A percentile compares a stretch with the other conserved stretches of the same genome.
Conservation (phyloP, 1,140 invertebrate species). For the Cotesia glomerata region DNA sequence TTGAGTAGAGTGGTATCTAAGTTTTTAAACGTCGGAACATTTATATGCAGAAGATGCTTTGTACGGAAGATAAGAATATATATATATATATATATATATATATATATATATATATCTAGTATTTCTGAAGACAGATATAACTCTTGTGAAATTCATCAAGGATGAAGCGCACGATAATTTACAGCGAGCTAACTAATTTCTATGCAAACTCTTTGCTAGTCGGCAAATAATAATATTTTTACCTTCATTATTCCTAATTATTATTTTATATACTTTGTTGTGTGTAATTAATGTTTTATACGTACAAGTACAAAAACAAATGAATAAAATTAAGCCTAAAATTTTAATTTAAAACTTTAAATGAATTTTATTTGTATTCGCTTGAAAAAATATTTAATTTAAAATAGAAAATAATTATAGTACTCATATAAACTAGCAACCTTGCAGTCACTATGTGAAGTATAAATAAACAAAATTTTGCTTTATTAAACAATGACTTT, state of each 20-base stretch:
- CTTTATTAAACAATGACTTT: no score
- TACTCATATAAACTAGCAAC: no score
- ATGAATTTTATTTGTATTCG: no score
- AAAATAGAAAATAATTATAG: no score
- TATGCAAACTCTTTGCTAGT: slow-evolving; percentile 30
- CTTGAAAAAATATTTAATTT: no score
- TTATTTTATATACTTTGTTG: no score
- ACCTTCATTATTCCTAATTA: neutral
- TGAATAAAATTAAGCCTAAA: no score
- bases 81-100: neutral
- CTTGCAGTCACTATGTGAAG: no score
- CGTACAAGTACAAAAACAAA: no score
- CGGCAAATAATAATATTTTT: slow-evolving; percentile 18
- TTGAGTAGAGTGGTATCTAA: neutral
- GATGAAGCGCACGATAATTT: slow-evolving; percentile 28
- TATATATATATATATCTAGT: neutral
- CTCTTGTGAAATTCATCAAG: slow-evolving; percentile 36
- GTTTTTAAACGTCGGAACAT: neutral
- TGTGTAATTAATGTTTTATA: no score
- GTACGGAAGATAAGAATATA: slow-evolving; percentile 2
- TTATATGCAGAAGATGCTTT: slow-evolving; percentile 11
- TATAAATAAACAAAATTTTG: no score
- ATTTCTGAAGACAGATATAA: neutral
- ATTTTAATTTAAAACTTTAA: no score
- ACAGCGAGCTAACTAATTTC: slow-evolving; percentile 31